Percentiles rank a stretch among this genome's conserved stretches.
Evolutionary conservation across 2,113 vertebrate species (phyloP).

Genomic region (Scomber colias): DNA sequence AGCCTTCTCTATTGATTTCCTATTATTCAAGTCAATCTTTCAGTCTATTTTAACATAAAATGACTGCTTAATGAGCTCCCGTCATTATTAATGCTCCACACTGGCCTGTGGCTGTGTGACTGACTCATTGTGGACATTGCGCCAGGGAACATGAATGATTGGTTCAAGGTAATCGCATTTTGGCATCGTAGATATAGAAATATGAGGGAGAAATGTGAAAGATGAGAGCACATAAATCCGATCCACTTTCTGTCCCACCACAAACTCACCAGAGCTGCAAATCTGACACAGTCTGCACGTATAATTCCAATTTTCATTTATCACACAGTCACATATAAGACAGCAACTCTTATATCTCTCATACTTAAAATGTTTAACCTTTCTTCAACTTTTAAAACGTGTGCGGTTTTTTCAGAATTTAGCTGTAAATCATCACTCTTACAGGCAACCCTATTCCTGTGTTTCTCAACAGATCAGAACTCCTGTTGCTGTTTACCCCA

Average conservation of each 20-base stretch:
- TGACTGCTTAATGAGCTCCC: constrained; percentile 65
- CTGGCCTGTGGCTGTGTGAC: constrained; percentile 42
- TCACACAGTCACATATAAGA: constrained; percentile 51
- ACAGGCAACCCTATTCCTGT: neutral
- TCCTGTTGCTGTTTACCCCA: constrained; percentile 55
- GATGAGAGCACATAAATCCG: constrained; percentile 60
- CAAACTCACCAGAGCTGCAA: constrained; percentile 51
- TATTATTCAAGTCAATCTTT: constrained; percentile 54
- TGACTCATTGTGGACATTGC: constrained; percentile 28
- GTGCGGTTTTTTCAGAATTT: constrained; percentile 10
- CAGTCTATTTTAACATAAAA: constrained; percentile 61
- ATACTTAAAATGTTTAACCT: constrained; percentile 42
- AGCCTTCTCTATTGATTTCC: constrained; percentile 68
- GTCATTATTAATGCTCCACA: constrained; percentile 45
- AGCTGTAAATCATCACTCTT: constrained; percentile 16
- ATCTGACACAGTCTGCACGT: constrained; percentile 49
- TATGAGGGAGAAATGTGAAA: constrained; percentile 46
- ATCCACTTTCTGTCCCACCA: constrained; percentile 17
- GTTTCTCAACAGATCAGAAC: neutral
- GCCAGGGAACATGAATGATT: constrained; percentile 39
- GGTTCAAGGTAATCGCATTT: constrained; percentile 50
- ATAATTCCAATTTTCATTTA: constrained; percentile 66
- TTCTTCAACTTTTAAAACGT: constrained; percentile 47
- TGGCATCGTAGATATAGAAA: constrained; percentile 54
- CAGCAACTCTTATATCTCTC: constrained; percentile 49